Conservation (phyloP, 1,140 invertebrate species). For the Neodiprion lecontei region DNA sequence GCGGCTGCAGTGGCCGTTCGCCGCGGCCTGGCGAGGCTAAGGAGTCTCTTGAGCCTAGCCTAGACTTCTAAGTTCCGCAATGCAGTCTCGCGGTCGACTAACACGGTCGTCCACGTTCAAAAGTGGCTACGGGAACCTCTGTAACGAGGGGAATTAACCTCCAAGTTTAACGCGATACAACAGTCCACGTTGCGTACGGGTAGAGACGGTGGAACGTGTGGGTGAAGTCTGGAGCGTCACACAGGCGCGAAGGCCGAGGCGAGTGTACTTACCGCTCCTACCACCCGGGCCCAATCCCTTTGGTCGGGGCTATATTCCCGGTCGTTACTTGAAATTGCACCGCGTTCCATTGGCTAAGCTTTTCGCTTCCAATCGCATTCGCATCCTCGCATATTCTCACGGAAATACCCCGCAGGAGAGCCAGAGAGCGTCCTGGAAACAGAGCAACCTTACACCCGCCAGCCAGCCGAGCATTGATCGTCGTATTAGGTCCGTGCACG, state of each 20-base stretch:
- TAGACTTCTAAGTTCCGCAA: slow-evolving; percentile 2
- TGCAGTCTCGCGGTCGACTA: background rate
- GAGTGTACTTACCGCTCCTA: no score
- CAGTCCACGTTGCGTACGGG: background rate
- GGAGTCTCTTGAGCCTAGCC: background rate
- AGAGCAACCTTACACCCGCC: no score
- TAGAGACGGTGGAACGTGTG: no score
- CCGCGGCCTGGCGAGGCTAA: background rate
- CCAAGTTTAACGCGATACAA: background rate
- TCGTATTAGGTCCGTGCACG: no score
- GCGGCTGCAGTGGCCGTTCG: background rate
- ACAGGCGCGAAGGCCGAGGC: no score
- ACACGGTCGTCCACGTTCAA: background rate
- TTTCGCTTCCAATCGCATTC: background rate
- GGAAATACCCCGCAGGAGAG: no score
- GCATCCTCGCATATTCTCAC: background rate
- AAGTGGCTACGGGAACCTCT: background rate
- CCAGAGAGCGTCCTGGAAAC: no score
- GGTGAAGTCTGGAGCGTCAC: no score
- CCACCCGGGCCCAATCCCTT: no score
- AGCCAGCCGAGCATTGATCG: no score
- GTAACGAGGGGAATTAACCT: slow-evolving; percentile 7
- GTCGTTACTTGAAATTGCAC: slow-evolving; percentile 2
- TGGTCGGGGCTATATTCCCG: background rate
- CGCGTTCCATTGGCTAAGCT: background rate